Conservation (phyloP, 2,797 vertebrate genomes). For the Lacerta agilis region DNA sequence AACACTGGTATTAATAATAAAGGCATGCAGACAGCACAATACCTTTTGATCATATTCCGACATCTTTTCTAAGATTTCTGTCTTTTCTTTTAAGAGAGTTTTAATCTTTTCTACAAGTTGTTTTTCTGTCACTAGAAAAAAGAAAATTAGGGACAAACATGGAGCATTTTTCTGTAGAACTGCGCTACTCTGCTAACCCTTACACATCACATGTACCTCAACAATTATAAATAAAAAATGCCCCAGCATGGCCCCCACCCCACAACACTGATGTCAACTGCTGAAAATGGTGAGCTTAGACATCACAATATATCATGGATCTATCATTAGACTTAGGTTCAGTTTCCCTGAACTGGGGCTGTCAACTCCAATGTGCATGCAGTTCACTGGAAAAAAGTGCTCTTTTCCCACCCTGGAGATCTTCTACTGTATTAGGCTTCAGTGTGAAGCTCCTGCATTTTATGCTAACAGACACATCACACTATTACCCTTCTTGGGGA, state of each 20-base stretch:
- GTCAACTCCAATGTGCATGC: not conserved
- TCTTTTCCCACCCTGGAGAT: not conserved
- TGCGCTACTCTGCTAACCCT: not conserved
- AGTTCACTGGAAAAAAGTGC: not conserved
- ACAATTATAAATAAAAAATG: not conserved
- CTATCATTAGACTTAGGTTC: not conserved
- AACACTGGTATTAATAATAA: not conserved
- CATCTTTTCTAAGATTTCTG: slow-evolving; percentile 82
- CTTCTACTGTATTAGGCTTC: not conserved
- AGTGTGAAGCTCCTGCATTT: not conserved
- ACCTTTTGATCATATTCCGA: slow-evolving; percentile 89
- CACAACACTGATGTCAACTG: not conserved
- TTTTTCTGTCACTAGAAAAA: slow-evolving; percentile 88
- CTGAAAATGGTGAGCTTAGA: not conserved
- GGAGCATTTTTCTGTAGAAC: not conserved
- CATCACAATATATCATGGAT: not conserved
- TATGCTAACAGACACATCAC: not conserved
- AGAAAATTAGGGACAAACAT: slow-evolving; percentile 21
- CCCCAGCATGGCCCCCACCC: not conserved
- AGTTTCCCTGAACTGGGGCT: not conserved
- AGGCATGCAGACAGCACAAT: slow-evolving; percentile 35
- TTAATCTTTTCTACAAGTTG: slow-evolving; percentile 87
- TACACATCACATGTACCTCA: not conserved
- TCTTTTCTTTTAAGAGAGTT: slow-evolving; percentile 86
- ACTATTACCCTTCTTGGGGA: not conserved